A percentile compares a stretch with the other conserved stretches of the same genome.
Conservation (phyloP, 92 coral and sea anemone species). For the Porites divaricata region DNA sequence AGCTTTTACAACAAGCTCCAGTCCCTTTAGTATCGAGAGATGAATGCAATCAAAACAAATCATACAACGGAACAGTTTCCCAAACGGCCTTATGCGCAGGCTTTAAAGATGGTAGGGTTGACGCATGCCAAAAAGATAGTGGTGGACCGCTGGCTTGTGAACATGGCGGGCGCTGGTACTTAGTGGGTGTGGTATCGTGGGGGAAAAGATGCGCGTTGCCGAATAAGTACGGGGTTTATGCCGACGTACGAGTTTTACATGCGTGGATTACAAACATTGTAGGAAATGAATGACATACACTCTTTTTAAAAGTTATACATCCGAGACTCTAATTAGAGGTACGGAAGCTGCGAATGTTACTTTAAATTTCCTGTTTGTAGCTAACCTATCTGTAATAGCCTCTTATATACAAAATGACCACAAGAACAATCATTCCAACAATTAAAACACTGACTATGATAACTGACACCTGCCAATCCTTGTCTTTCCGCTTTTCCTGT, state of each 20-base stretch:
- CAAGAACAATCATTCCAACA: neutral
- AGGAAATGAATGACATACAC: neutral
- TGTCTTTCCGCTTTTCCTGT: neutral
- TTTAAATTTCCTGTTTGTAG: neutral
- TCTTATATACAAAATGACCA: neutral
- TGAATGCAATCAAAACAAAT: conserved; percentile 54
- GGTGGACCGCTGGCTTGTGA: conserved; percentile 77
- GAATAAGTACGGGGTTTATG: conserved; percentile 69
- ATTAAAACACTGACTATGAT: neutral
- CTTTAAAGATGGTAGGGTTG: conserved; percentile 52
- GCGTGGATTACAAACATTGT: conserved; percentile 53
- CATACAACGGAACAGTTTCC: conserved; percentile 67
- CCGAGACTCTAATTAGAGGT: no score
- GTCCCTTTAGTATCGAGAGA: conserved; percentile 57
- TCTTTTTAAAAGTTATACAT: neutral
- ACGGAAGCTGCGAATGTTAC: neutral
- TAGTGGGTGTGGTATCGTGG: conserved; percentile 73
- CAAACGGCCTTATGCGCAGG: conserved; percentile 67
- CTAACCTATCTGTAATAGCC: neutral
- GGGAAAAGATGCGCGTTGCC: conserved; percentile 65
- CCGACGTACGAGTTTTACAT: conserved; percentile 48
- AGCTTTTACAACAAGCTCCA: conserved; percentile 43
- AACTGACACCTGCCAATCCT: neutral
- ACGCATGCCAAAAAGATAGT: conserved; percentile 75
- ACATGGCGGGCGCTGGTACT: conserved; percentile 66